phyloP scores from a whole-genome alignment of 2,888 invertebrate species.

The Pollenia griseotomentosa region DNA sequence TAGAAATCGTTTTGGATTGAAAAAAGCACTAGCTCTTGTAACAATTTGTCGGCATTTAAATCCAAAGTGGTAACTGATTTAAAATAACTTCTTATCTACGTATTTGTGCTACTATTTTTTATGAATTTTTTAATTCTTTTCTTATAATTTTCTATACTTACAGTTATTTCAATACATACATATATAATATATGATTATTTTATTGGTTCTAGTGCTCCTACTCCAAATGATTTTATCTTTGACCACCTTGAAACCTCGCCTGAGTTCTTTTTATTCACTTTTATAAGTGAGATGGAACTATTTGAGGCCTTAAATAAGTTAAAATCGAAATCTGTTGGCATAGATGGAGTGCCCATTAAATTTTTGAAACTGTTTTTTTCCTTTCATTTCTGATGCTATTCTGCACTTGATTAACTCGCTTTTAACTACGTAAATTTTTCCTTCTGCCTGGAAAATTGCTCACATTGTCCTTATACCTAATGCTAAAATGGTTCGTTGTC shows the following conservation, averaged over 20 bases:
- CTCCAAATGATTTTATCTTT: neutral
- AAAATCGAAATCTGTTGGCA: constrained; percentile 19
- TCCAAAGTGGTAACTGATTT: neutral
- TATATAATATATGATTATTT: too few relatives aligned
- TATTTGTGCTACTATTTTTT: too few relatives aligned
- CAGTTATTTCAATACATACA: too few relatives aligned
- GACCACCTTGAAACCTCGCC: neutral
- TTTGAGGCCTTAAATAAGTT: neutral
- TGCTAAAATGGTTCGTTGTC: too few relatives aligned
- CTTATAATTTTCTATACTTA: too few relatives aligned
- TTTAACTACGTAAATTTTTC: neutral
- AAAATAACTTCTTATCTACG: too few relatives aligned
- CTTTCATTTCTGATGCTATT: neutral
- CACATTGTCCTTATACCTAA: constrained; percentile 29
- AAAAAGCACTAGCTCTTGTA: too few relatives aligned
- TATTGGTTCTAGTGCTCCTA: neutral
- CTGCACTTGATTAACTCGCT: neutral
- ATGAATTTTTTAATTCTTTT: too few relatives aligned
- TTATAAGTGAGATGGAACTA: neutral
- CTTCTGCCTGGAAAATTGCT: neutral
- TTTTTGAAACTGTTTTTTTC: constrained; percentile 12
- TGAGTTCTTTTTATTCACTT: too few relatives aligned
- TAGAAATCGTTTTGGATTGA: too few relatives aligned
- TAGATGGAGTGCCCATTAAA: constrained; percentile 11
- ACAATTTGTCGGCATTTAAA: too few relatives aligned